Evolutionary conservation across 1,140 invertebrate species (phyloP).

Genomic region (Musca vetustissima): DNA sequence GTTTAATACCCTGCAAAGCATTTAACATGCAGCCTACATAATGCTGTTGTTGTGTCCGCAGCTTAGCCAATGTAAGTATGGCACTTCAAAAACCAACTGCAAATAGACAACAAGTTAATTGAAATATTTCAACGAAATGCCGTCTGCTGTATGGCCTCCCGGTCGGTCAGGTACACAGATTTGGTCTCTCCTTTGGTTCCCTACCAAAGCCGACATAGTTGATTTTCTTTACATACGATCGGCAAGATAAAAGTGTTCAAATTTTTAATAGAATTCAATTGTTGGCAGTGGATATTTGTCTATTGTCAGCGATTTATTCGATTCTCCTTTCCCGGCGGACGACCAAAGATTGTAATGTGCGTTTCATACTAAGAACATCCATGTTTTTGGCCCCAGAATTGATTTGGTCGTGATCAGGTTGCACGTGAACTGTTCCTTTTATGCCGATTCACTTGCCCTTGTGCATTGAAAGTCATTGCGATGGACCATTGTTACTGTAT

Average conservation of each 20-base stretch:
- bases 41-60: neutral
- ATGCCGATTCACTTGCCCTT: neutral
- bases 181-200: neutral
- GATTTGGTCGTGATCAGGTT: constrained; percentile 22
- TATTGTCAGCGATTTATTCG: constrained; percentile 21
- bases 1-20: constrained; percentile 15
- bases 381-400: neutral
- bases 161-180: neutral
- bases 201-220: neutral
- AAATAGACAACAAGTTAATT: constrained; percentile 46
- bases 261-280: constrained; percentile 16
- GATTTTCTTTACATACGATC: constrained; percentile 19
- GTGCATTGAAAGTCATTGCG: neutral
- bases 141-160: neutral
- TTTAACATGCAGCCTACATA: neutral
- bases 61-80: constrained; percentile 10
- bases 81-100: neutral
- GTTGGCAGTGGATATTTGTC: constrained; percentile 14
- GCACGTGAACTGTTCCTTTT: constrained; percentile 8
- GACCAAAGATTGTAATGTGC: neutral
- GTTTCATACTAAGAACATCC: neutral
- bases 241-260: neutral
- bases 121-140: constrained; percentile 51
- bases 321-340: constrained; percentile 11
- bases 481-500: neutral